These are phyloP conservation scores for Nephrotoma appendiculata DNA, from an alignment of 2,888 invertebrate genomes.

Conservation along the genomic window DNA sequence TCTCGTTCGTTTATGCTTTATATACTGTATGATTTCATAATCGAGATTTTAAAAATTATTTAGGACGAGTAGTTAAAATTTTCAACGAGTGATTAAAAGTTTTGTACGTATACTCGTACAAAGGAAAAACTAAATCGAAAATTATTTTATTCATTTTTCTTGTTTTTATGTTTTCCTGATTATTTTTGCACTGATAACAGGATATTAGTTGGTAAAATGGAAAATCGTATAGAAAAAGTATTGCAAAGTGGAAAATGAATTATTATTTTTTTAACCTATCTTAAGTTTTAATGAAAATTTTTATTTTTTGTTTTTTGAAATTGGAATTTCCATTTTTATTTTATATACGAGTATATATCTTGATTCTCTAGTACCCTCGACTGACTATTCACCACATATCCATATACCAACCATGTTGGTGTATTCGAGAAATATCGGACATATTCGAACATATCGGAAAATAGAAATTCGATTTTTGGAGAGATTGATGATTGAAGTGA, in stretches of 20 bases:
- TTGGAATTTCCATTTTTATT: neutral
- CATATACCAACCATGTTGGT: too few species aligned
- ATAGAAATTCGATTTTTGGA: neutral
- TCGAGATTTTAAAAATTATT: too few species aligned
- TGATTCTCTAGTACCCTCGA: neutral
- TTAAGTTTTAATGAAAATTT: neutral
- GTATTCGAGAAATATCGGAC: neutral
- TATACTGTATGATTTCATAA: too few species aligned
- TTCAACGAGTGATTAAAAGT: too few species aligned
- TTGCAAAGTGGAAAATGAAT: neutral
- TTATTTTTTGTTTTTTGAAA: neutral
- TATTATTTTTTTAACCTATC: neutral
- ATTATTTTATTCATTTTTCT: neutral
- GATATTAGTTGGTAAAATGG: neutral
- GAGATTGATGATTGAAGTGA: neutral
- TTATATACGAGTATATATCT: neutral
- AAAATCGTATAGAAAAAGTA: neutral
- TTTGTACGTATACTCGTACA: too few species aligned
- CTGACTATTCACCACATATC: neutral
- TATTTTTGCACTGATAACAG: neutral
- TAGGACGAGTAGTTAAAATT: too few species aligned
- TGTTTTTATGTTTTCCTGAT: neutral
- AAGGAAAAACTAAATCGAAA: neutral
- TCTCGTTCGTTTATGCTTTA: too few species aligned
- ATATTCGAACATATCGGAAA: neutral